A percentile compares a stretch with the other conserved stretches of the same genome.
Evolutionary conservation across 2,888 invertebrate genomes (phyloP).

Genomic region (Xiphydria camelus): DNA sequence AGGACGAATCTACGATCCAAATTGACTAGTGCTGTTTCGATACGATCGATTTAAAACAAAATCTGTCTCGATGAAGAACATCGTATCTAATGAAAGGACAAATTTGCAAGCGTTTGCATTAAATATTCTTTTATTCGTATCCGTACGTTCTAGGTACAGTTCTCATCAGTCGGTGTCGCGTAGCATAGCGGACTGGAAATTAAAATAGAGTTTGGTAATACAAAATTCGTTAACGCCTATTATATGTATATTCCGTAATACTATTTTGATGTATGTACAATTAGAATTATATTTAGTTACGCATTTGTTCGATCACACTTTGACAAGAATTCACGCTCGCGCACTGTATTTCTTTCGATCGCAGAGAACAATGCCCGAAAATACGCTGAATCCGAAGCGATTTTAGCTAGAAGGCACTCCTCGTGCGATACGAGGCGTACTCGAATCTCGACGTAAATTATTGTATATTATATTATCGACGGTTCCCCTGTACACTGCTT

Average conservation of each 20-base stretch:
- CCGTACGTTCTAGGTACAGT: conserved; percentile 39
- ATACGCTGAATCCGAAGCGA: too few species aligned
- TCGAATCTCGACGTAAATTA: too few species aligned
- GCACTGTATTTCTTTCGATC: too few species aligned
- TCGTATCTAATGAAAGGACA: conserved; percentile 17
- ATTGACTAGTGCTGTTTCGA: too few species aligned
- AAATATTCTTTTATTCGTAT: conserved; percentile 39
- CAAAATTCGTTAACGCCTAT: conserved; percentile 25
- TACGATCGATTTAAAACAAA: too few species aligned
- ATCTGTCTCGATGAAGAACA: conserved; percentile 23
- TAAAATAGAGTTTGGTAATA: conserved; percentile 36
- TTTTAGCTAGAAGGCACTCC: too few species aligned
- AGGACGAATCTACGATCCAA: too few species aligned
- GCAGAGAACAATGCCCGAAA: too few species aligned
- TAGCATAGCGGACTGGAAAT: conserved; percentile 34
- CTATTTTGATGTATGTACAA: conserved; percentile 38
- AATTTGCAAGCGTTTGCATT: conserved; percentile 23
- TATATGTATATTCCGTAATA: conserved; percentile 37
- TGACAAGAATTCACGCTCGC: too few species aligned
- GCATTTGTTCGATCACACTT: conserved; percentile 21
- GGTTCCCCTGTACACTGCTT: too few species aligned
- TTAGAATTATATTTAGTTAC: conserved; percentile 16
- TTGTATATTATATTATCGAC: too few species aligned
- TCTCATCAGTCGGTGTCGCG: conserved; percentile 40
- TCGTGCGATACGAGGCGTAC: too few species aligned